Evolutionary conservation across 2,113 vertebrate species (phyloP).

Genomic region (Apeltes quadracus): DNA sequence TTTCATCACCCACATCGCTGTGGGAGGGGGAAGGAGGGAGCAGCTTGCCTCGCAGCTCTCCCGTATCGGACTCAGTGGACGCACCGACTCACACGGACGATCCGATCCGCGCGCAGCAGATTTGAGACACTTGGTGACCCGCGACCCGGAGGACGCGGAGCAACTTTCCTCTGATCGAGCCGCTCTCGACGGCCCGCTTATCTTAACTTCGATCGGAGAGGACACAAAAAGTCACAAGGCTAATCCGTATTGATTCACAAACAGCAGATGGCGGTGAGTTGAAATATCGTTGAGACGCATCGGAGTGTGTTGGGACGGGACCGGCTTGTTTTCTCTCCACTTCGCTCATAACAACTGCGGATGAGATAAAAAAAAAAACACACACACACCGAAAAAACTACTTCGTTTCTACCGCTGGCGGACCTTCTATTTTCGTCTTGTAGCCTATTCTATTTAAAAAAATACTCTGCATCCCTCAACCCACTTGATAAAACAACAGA

Average conservation of each 20-base stretch:
- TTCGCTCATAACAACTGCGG: slow-evolving; percentile 2
- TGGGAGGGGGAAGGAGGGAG: slow-evolving; percentile 60
- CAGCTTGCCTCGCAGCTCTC: slow-evolving; percentile 58
- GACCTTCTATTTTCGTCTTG: slow-evolving; percentile 26
- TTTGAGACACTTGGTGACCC: slow-evolving; percentile 44
- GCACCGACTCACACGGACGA: slow-evolving; percentile 43
- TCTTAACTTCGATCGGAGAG: background rate
- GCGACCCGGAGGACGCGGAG: slow-evolving; percentile 30
- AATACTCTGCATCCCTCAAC: background rate
- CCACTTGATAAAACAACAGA: slow-evolving; percentile 34
- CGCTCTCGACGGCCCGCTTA: background rate
- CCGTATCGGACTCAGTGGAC: slow-evolving; percentile 63
- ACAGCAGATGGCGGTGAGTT: slow-evolving; percentile 56
- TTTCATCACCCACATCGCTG: slow-evolving; percentile 66
- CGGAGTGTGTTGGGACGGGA: slow-evolving; percentile 35
- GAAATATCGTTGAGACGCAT: slow-evolving; percentile 27
- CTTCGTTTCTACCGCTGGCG: slow-evolving; percentile 31
- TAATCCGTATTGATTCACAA: slow-evolving; percentile 13
- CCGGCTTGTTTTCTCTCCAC: slow-evolving; percentile 3
- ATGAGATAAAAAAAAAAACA: background rate
- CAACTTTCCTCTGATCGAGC: slow-evolving; percentile 41
- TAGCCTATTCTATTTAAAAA: too few relatives aligned
- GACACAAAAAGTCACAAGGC: slow-evolving; percentile 31
- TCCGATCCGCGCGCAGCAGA: slow-evolving; percentile 31
- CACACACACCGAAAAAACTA: slow-evolving; percentile 20